Base-by-base conservation (phyloP, 2,888 invertebrate genomes). In the Chrysolina oricalcia region DNA sequence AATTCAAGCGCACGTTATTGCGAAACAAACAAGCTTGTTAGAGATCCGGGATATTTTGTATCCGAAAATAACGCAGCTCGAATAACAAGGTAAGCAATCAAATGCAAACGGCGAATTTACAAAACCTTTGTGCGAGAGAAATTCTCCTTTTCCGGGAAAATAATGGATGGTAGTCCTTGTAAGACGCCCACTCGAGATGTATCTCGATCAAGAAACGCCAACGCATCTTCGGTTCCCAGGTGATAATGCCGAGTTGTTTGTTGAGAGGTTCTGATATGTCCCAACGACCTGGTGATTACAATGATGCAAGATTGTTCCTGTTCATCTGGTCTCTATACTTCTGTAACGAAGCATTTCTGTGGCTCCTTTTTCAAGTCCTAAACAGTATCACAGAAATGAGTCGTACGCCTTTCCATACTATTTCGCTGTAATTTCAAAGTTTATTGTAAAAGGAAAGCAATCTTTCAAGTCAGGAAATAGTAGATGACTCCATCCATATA, bases 11-110 rank as follows among this genome's bases (percentile, higher is more conserved):
- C 67, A 72, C 62, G 67, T 72, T 59, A 67, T 72, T 59, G 40
- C 40, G 23, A 72, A 67, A 72, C 72, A 72, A 72, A 72, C 72
- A 72, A 72, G 67, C 72, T 72, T 72, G 72, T 72, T 72, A 72
- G 67, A n/a, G 56, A 59, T 15, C 41, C 21, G 66, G 41, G 43
- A 66, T 66, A 56, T 70, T 70, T 70, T 70, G 48, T 48, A 70
- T 70, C 70, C 63, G 62, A 63, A 72, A 72, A 56, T 72, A 62
- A 66, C 66, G 66, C 23, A 59, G n/a, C 59, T 66, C 46, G 67
- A 56, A 67, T 56, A 72, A 72, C 72, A 72, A 72, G 72, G 72
- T 67, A 35, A 35, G 17, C 35, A 35, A 67, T 67, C 40, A 50
- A 67, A 27, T 27, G 35, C 59, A 59, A 9, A 59, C 27, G 59